phyloP scores from a whole-genome alignment of 2,113 vertebrate species.

The Pyxicephalus adspersus region DNA sequence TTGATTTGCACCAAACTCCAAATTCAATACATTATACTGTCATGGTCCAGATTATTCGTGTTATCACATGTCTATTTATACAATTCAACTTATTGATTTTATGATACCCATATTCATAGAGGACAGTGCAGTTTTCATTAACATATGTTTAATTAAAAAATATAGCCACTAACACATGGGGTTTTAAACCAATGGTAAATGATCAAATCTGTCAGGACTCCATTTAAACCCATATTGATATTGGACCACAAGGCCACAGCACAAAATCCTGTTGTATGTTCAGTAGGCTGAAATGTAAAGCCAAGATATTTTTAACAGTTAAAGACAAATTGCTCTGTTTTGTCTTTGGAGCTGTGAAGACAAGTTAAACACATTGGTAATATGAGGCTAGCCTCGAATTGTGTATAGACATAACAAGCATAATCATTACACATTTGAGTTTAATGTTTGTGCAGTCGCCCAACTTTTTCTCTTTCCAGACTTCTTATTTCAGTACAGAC shows the following conservation, averaged over 20 bases:
- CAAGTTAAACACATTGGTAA: slow-evolving; percentile 35
- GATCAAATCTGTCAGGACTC: slow-evolving; percentile 71
- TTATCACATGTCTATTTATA: no score
- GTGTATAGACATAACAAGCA: slow-evolving; percentile 37
- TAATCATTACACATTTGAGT: slow-evolving; percentile 1
- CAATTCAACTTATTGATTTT: no score
- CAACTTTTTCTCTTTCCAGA: neutral
- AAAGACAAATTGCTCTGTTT: slow-evolving; percentile 62
- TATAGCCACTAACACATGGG: slow-evolving; percentile 54
- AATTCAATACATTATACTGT: no score
- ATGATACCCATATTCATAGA: no score
- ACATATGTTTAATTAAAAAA: slow-evolving; percentile 74
- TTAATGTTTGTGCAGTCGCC: slow-evolving; percentile 18
- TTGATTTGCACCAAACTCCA: no score
- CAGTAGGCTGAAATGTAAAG: slow-evolving; percentile 64
- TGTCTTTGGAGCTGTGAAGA: slow-evolving; percentile 61
- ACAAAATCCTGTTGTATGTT: slow-evolving; percentile 60
- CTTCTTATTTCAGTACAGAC: neutral
- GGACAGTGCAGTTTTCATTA: no score
- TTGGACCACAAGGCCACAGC: slow-evolving; percentile 66
- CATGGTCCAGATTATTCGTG: no score
- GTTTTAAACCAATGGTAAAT: slow-evolving; percentile 68
- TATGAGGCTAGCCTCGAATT: slow-evolving; percentile 26
- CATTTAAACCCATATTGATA: slow-evolving; percentile 73
- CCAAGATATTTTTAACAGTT: slow-evolving; percentile 62